Percentiles rank a stretch among this genome's conserved stretches.
These are phyloP conservation scores for Rhincodon typus DNA, from an alignment of 2,797 vertebrate species.

Conservation along the genomic window DNA sequence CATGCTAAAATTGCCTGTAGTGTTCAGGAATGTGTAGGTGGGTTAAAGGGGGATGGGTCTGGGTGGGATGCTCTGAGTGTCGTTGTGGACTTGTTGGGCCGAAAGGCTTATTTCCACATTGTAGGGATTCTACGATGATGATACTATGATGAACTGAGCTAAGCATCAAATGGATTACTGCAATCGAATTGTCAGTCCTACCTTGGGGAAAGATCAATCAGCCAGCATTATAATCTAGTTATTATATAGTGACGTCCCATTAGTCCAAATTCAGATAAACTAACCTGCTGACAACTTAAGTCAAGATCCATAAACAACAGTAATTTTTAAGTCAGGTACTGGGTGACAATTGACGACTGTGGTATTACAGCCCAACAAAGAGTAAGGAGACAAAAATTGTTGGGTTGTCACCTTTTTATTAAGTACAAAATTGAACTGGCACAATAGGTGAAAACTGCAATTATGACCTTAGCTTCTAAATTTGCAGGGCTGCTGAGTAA, in stretches of 20 bases:
- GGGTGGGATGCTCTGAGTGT: no score
- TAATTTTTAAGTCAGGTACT: neutral
- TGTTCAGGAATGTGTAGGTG: no score
- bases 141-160: neutral
- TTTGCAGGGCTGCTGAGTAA: neutral
- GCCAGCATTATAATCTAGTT: neutral
- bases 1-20: no score
- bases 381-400: neutral
- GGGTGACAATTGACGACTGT: neutral
- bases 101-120: no score
- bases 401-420: neutral
- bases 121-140: no score
- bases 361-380: neutral
- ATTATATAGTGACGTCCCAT: neutral
- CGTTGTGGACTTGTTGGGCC: no score
- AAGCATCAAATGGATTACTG: neutral
- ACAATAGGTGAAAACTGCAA: neutral
- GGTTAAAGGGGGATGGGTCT: no score
- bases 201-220: neutral
- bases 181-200: neutral
- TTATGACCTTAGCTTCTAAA: neutral
- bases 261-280: neutral
- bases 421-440: neutral
- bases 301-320: no score
- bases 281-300: neutral